Percentiles rank a stretch among this genome's conserved stretches.
Evolutionary conservation across 2,797 vertebrate species (phyloP).

Genomic region (Xenops minutus): DNA sequence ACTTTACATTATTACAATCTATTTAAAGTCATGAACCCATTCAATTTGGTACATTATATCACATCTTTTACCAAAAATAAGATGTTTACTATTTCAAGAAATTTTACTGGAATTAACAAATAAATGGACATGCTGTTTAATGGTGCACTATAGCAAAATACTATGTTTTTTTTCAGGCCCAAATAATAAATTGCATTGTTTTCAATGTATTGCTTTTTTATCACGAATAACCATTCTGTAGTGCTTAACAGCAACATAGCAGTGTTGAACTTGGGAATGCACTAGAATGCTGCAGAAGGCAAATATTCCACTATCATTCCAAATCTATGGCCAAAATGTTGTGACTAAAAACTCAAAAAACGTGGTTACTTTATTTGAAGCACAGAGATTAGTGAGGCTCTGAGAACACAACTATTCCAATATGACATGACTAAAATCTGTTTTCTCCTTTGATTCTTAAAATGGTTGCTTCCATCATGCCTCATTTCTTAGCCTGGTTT

Average conservation of each 20-base stretch:
- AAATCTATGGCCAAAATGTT: background rate
- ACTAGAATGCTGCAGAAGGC: background rate
- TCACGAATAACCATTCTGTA: background rate
- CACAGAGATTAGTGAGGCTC: background rate
- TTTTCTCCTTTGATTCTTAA: background rate
- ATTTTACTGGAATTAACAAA: background rate
- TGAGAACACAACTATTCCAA: background rate
- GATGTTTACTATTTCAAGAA: background rate
- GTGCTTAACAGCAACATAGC: background rate
- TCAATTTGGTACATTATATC: background rate
- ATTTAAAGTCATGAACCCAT: background rate
- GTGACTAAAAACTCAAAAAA: background rate
- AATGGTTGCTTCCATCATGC: background rate
- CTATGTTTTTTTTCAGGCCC: background rate
- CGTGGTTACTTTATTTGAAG: background rate
- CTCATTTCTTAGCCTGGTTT: background rate
- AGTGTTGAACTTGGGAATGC: background rate
- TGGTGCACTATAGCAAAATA: background rate
- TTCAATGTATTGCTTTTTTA: background rate
- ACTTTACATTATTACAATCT: background rate
- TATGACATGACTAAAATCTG: accelerated
- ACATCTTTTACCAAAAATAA: background rate
- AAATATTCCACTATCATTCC: accelerated
- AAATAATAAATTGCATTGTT: background rate
- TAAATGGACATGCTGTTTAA: background rate